Evolutionary conservation across 2,888 invertebrate species (phyloP).

Genomic region (Chrysomela aeneicollis): DNA sequence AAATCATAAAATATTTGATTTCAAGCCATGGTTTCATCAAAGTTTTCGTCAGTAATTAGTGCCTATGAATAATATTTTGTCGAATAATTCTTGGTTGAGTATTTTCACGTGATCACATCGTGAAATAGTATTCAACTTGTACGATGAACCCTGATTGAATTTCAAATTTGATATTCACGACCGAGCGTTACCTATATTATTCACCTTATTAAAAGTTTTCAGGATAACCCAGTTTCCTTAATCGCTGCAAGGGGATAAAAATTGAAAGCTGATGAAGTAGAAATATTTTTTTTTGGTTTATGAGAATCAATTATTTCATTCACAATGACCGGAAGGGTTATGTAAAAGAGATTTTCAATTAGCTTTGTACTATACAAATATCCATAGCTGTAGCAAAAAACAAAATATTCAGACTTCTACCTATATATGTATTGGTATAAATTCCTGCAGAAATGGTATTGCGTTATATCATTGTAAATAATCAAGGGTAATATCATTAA

Average conservation of each 20-base stretch:
- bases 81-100: neutral
- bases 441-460: no score
- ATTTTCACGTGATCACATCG: neutral
- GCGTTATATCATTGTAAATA: no score
- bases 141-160: neutral
- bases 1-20: no score
- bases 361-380: no score
- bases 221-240: neutral
- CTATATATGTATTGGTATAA: no score
- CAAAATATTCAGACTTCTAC: no score
- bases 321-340: no score
- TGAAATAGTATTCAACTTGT: neutral
- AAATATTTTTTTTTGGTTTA: neutral
- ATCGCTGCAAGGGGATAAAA: neutral
- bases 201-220: neutral
- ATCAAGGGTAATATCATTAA: no score
- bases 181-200: neutral
- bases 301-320: neutral
- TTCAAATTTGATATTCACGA: neutral
- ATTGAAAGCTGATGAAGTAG: neutral
- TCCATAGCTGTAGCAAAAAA: no score
- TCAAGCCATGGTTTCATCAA: no score
- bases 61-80: neutral
- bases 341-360: no score
- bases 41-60: no score